Conservation (phyloP, 2,888 invertebrate genomes). For the Athetis lepigone region DNA sequence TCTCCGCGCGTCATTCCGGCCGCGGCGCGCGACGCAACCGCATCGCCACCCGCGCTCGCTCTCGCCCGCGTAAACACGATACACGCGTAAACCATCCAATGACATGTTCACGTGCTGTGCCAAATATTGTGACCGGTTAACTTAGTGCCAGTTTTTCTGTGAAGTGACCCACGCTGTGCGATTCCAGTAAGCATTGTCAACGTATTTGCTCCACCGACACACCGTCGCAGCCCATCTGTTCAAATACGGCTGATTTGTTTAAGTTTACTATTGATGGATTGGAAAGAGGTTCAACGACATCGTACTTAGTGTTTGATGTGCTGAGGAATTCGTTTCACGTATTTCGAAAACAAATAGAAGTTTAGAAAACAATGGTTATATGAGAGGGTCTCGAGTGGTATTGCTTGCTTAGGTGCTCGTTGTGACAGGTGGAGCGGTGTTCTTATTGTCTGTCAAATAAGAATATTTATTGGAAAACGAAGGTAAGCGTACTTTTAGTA, state of each 20-base stretch:
- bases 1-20: slow-evolving; percentile 86
- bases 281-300: slow-evolving; percentile 81
- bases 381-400: slow-evolving; percentile 75
- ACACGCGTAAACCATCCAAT: slow-evolving; percentile 66
- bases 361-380: slow-evolving; percentile 85
- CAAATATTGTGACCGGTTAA: slow-evolving; percentile 77
- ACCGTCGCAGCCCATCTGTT: slow-evolving; percentile 79
- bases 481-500: slow-evolving; percentile 75
- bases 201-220: slow-evolving; percentile 70
- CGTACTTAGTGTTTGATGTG: slow-evolving; percentile 81
- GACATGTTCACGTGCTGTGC: slow-evolving; percentile 79
- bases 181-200: slow-evolving; percentile 59
- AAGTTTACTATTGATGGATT: slow-evolving; percentile 86
- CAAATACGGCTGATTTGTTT: slow-evolving; percentile 83
- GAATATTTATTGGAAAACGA: slow-evolving; percentile 72
- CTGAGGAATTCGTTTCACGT: slow-evolving; percentile 86
- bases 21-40: slow-evolving; percentile 85
- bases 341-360: slow-evolving; percentile 85
- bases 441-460: slow-evolving; percentile 75
- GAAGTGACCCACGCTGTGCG: slow-evolving; percentile 75
- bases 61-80: slow-evolving; percentile 73
- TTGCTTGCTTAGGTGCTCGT: slow-evolving; percentile 86
- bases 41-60: slow-evolving; percentile 75
- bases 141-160: slow-evolving; percentile 79
- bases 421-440: slow-evolving; percentile 81